Evolutionary conservation across 2,113 vertebrate genomes (phyloP), one percentile per base, ranked within the genome.

Genomic region (Tyto alba): DNA sequence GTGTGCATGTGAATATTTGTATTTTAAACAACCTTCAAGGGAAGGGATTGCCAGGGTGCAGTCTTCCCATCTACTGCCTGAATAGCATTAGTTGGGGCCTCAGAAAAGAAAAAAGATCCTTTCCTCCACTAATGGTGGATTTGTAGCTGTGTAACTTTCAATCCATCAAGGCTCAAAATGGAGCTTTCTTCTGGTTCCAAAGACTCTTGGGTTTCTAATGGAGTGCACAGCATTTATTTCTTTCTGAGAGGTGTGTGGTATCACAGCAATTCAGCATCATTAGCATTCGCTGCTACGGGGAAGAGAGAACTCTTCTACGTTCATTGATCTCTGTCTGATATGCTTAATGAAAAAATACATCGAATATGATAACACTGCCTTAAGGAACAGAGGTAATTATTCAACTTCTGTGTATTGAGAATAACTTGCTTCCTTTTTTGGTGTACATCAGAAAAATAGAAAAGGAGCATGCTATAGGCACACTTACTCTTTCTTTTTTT

Each of bases 321-420:
- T 80, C 82, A 96, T 95, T 94, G 95, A 93, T 97, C 95, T 95
- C 79, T 94, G 93, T 90, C 95, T 94, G 95, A 96, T 96, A 96
- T 2, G 13, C 85, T 94, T 96, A 96, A 97, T 96, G 92, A 94
- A 97, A 96, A 95, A 96, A 95, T 90, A 75, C 90, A 93, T 94
- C 3, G 48, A 84, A 96, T 95, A 95, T 96, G 92, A 94, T 97
- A 96, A 96, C 92, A 84, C 68, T 89, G 96, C 90, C 95, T 90
- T 93, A 92, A 97, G 95, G 85, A 95, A 86, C 85, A 93, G 88
- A 92, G 68, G 90, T 93, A 96, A 96, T 94, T 96, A 96, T 96
- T 96, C 95, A 90, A 4, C 67, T 92, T 92, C 82, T 87, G 25
- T 59, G 79, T 41, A 87, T 84, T 94, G 79, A 90, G 95, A 94